Percentiles rank a stretch among this genome's conserved stretches.
phyloP scores from a whole-genome alignment of 2,888 invertebrate species.

The Drosophila austrosaltans region DNA sequence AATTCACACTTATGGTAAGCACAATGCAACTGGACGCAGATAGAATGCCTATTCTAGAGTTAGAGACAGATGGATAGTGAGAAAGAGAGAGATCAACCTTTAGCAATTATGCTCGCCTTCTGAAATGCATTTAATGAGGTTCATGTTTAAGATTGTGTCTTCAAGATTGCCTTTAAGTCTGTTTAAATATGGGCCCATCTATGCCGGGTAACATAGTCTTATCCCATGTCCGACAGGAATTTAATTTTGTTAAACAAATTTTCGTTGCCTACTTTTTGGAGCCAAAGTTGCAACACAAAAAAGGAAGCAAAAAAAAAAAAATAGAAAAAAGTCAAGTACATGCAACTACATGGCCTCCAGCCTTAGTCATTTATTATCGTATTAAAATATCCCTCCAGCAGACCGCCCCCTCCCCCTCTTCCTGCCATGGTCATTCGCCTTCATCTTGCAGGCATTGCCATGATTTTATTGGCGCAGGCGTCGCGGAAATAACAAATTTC shows the following conservation, averaged over 20 bases:
- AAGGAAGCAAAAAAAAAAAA: conserved; percentile 46
- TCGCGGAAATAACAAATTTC: conserved; percentile 79
- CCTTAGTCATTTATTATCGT: conserved; percentile 65
- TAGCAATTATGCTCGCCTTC: conserved; percentile 40
- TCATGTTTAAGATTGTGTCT: conserved; percentile 20
- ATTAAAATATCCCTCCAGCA: conserved; percentile 59
- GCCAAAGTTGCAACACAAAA: conserved; percentile 45
- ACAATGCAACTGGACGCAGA: conserved; percentile 29
- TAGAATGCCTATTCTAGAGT: background rate
- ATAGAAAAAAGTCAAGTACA: conserved; percentile 44
- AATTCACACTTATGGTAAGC: conserved; percentile 67
- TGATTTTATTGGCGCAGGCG: conserved; percentile 48
- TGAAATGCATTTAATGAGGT: conserved; percentile 37
- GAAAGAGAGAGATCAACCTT: conserved; percentile 21
- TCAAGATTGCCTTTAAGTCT: conserved; percentile 18
- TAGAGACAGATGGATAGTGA: conserved; percentile 4
- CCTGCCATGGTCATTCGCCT: background rate
- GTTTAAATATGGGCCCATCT: background rate
- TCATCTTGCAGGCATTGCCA: background rate
- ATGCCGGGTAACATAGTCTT: conserved; percentile 1
- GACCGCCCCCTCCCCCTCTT: background rate
- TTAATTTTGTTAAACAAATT: conserved; percentile 48
- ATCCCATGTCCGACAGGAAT: conserved; percentile 27
- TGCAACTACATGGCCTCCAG: conserved; percentile 27
- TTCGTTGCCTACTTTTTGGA: conserved; percentile 49